Base-by-base conservation (phyloP, 2,113 vertebrate genomes). In the Lanius ludovicianus region DNA sequence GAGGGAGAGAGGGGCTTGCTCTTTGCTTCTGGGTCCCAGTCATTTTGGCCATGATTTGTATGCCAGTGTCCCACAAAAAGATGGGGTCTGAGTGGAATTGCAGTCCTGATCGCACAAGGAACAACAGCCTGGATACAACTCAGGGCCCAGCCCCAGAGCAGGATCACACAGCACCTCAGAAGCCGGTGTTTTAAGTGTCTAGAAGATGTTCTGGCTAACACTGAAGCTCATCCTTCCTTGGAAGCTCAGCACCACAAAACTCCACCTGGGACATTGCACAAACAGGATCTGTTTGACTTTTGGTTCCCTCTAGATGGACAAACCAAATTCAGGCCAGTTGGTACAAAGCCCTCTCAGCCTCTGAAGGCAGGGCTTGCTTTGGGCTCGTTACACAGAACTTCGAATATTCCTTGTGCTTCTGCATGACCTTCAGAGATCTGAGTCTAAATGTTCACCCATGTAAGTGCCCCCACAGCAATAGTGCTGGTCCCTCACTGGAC, bases 171-270 rank as follows among this genome's bases (percentile, higher is more conserved):
- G 20, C 53, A 46, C 42, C 30, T 83, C 47, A 19, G 14, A 82
- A 55, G 27, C 35, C 0, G 0, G 16, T n/a, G 35, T 64, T 74
- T 33, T 39, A 42, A 37, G 17, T 30, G 1, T 17, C 50, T 44
- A 10, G 19, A 73, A 71, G 27, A 13, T 12, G 12, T 65, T 68
- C 62, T 9, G 44, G 24, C 47, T 41, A 73, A 37, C 44, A 16
- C n/a, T 44, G 42, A 27, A 80, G 52, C 10, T 39, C 22, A 31
- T 57, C 24, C 39, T 69, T 64, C 47, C 42, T 39, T 67, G 15
- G 77, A 62, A 84, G 52, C 37, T 87, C 57, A 79, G 12, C 67
- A 68, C 15, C 47, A 67, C 30, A 21, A 23, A 37, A 85, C 21
- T 52, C 35, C 41, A 81, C 13, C 15, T 15, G 27, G 35, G n/a